A percentile compares a stretch with the other conserved stretches of the same genome.
These are phyloP conservation scores for Perithous albicinctus DNA, from an alignment of 2,888 invertebrate genomes.

Conservation along the genomic window DNA sequence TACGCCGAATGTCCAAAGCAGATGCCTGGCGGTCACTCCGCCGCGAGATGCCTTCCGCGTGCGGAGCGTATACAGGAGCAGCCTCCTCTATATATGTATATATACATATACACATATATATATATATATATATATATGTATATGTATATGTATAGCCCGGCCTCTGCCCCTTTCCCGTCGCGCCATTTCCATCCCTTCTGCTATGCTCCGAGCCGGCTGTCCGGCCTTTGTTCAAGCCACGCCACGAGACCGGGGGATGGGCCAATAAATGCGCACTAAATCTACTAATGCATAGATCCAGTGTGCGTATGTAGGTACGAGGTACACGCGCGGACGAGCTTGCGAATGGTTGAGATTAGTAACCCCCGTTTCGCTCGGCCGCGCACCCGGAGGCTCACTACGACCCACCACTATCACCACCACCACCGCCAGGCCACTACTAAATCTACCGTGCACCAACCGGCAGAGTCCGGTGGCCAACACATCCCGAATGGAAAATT, in stretches of 20 bases:
- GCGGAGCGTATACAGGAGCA: slow-evolving; percentile 31
- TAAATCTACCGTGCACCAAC: slow-evolving; percentile 3
- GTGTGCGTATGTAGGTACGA: slow-evolving; percentile 23
- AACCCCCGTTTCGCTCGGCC: slow-evolving; percentile 20
- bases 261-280: slow-evolving; percentile 80
- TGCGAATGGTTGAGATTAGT: slow-evolving; percentile 26
- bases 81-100: slow-evolving; percentile 6
- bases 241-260: slow-evolving; percentile 47
- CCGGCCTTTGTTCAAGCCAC: slow-evolving; percentile 74
- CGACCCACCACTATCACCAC: background rate
- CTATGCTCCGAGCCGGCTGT: slow-evolving; percentile 64
- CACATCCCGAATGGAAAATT: slow-evolving; percentile 31
- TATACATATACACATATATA: background rate
- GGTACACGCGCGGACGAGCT: slow-evolving; percentile 20
- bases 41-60: slow-evolving; percentile 72
- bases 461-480: background rate
- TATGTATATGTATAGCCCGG: background rate
- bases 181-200: slow-evolving; percentile 8
- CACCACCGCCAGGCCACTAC: background rate
- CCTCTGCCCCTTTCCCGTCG: background rate
- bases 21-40: slow-evolving; percentile 80
- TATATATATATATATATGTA: background rate
- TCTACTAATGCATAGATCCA: slow-evolving; percentile 72
- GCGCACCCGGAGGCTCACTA: background rate
- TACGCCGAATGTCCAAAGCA: slow-evolving; percentile 82